A percentile compares a stretch with the other conserved stretches of the same genome.
These are phyloP conservation scores for Odocoileus virginianus DNA, from an alignment of 2,113 vertebrate genomes.

Conservation along the genomic window DNA sequence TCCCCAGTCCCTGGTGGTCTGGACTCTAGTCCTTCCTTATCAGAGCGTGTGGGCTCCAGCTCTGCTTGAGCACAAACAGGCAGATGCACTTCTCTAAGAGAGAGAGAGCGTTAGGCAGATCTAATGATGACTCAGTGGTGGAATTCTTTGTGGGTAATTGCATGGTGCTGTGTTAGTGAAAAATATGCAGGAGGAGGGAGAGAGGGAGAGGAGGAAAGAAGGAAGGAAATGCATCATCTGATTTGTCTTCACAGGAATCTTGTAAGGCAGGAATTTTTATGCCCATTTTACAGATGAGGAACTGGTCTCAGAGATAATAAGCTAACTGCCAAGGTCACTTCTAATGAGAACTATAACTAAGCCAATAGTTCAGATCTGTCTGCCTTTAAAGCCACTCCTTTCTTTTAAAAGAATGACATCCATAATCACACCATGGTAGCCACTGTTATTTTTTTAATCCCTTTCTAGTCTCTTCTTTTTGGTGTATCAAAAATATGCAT, in stretches of 20 bases:
- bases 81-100: background rate
- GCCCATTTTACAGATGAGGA: background rate
- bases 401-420: background rate
- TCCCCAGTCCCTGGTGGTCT: fast-evolving
- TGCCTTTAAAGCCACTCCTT: background rate
- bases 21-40: background rate
- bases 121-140: background rate
- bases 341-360: background rate
- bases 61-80: background rate
- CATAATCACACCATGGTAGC: background rate
- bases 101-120: background rate
- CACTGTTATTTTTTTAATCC: background rate
- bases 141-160: background rate
- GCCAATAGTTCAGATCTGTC: background rate
- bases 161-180: background rate
- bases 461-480: background rate
- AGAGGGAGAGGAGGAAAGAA: background rate
- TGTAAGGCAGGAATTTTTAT: background rate
- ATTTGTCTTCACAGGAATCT: background rate
- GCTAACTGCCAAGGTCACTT: background rate
- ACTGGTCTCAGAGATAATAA: background rate
- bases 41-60: background rate
- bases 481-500: background rate
- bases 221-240: background rate
- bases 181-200: background rate